A percentile compares a stretch with the other conserved stretches of the same genome.
These are phyloP conservation scores for Pollachius pollachius DNA, from an alignment of 2,113 vertebrate genomes.

Conservation along the genomic window DNA sequence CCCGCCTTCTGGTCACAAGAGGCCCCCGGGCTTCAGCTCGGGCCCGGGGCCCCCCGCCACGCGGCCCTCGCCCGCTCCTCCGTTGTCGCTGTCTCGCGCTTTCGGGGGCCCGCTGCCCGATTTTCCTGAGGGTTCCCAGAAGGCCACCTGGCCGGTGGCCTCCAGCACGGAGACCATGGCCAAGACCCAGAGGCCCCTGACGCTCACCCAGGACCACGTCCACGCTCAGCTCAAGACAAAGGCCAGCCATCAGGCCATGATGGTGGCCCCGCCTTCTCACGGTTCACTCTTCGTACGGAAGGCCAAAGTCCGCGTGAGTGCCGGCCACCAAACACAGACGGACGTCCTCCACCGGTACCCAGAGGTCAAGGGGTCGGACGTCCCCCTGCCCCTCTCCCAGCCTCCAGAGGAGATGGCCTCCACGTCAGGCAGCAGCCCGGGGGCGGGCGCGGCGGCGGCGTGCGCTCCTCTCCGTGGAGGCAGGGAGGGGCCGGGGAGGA, in stretches of 20 bases:
- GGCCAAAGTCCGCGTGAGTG: slow-evolving; percentile 89
- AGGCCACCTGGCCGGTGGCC: slow-evolving; percentile 83
- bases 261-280: slow-evolving; percentile 59
- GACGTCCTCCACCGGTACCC: slow-evolving; percentile 35
- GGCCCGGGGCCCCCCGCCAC: slow-evolving; percentile 49
- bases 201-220: slow-evolving; percentile 65
- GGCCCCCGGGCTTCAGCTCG: slow-evolving; percentile 40
- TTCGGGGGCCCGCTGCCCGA: slow-evolving; percentile 80
- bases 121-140: slow-evolving; percentile 83
- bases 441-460: slow-evolving; percentile 30
- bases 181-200: slow-evolving; percentile 80
- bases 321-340: slow-evolving; percentile 57
- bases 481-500: slow-evolving; percentile 55
- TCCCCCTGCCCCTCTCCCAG: slow-evolving; percentile 41
- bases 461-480: slow-evolving; percentile 42
- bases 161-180: slow-evolving; percentile 89
- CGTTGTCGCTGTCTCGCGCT: slow-evolving; percentile 75
- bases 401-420: slow-evolving; percentile 60
- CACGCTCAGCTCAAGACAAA: slow-evolving; percentile 42
- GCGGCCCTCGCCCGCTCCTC: slow-evolving; percentile 63
- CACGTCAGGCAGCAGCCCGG: slow-evolving; percentile 54
- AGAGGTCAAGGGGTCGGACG: slow-evolving; percentile 40
- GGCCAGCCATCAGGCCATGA: slow-evolving; percentile 41
- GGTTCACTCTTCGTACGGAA: slow-evolving; percentile 92
- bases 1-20: slow-evolving; percentile 77